Evolutionary conservation across 1,140 invertebrate genomes (phyloP).

Genomic region (Bombus balteatus): DNA sequence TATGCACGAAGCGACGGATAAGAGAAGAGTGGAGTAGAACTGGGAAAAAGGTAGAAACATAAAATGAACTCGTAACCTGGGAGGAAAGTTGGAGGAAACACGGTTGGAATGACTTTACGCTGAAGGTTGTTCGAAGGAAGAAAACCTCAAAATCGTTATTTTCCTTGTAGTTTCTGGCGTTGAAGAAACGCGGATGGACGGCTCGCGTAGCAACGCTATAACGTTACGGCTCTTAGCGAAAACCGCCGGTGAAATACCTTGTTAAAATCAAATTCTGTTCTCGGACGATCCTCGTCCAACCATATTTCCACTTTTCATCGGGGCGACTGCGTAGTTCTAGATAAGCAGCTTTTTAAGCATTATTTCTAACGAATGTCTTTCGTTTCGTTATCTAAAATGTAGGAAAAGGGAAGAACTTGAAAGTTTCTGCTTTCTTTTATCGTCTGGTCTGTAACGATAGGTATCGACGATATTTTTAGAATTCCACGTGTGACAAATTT

Average conservation of each 20-base stretch:
- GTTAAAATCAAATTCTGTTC: neutral
- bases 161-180: neutral
- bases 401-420: too few species aligned
- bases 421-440: neutral
- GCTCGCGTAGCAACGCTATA: neutral
- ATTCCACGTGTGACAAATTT: neutral
- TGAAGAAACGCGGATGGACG: neutral
- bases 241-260: constrained; percentile 5
- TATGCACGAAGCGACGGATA: too few species aligned
- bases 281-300: neutral
- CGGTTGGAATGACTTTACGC: neutral
- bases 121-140: too few species aligned
- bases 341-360: neutral
- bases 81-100: neutral
- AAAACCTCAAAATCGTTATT: constrained; percentile 2
- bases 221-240: constrained; percentile 1
- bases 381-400: neutral
- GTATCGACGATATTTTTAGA: constrained; percentile 1
- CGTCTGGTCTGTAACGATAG: neutral
- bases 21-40: too few species aligned
- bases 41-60: neutral
- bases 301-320: neutral
- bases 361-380: too few species aligned
- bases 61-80: neutral
- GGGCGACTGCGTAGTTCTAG: too few species aligned